These are phyloP conservation scores for Apistogramma diplotaenia DNA, from an alignment of 2,113 vertebrate species.

Conservation along the genomic window DNA sequence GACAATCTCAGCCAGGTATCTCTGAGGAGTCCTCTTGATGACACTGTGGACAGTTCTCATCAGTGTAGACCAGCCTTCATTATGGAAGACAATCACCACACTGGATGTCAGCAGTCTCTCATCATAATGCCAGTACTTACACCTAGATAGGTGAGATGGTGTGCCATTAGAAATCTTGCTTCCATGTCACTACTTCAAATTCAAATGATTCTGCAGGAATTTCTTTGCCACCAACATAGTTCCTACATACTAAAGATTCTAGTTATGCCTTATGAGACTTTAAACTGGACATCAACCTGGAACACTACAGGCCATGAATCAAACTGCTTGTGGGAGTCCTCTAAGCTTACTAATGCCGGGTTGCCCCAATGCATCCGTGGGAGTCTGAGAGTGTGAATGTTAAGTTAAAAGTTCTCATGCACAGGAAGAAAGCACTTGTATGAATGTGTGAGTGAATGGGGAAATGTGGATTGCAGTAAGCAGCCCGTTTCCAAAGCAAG, in stretches of 20 bases:
- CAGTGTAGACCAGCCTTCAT: constrained; percentile 97
- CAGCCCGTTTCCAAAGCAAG: neutral
- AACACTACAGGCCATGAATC: too few relatives aligned
- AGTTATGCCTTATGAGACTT: neutral
- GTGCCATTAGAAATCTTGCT: neutral
- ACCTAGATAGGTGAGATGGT: constrained; percentile 72
- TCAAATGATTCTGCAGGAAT: too few relatives aligned
- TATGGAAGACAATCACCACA: constrained; percentile 97
- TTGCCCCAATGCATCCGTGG: neutral
- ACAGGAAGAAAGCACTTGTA: neutral
- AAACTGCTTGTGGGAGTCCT: neutral
- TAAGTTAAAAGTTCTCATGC: neutral
- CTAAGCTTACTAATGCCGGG: neutral
- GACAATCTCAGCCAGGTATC: constrained; percentile 91
- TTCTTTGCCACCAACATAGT: neutral
- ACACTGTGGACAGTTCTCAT: constrained; percentile 95
- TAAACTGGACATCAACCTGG: neutral
- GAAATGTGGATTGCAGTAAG: neutral
- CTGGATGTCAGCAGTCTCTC: constrained; percentile 91
- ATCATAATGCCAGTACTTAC: constrained; percentile 90
- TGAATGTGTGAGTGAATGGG: neutral
- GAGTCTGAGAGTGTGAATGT: neutral
- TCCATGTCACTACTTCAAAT: too few relatives aligned
- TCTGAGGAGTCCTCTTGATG: constrained; percentile 90
- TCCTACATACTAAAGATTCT: too few relatives aligned